Evolutionary conservation across 2,797 vertebrate species (phyloP).

Genomic region (Lepidocolaptes lacrymiger): DNA sequence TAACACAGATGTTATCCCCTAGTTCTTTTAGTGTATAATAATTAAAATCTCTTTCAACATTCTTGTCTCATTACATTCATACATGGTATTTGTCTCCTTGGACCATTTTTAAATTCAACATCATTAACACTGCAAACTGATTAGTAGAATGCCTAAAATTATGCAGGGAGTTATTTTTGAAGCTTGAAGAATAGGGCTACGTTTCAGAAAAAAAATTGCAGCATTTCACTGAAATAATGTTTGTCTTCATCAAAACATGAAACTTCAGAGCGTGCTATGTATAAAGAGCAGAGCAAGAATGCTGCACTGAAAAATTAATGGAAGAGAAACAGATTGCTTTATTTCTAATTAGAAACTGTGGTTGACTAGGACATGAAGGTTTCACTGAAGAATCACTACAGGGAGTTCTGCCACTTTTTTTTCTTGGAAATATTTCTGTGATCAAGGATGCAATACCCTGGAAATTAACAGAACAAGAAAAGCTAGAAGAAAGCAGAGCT

Average conservation of each 20-base stretch:
- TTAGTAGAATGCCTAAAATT: background rate
- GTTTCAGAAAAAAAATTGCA: background rate
- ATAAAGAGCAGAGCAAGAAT: background rate
- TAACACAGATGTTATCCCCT: background rate
- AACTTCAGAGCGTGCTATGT: background rate
- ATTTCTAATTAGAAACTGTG: conserved; percentile 1
- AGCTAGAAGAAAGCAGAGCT: background rate
- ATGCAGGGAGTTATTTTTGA: background rate
- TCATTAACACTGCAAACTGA: background rate
- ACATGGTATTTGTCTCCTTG: background rate
- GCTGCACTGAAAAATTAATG: conserved; percentile 19
- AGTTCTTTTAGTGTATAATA: background rate
- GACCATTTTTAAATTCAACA: background rate
- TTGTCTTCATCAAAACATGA: background rate
- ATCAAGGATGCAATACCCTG: background rate
- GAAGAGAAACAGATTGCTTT: conserved; percentile 9
- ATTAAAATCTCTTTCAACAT: conserved; percentile 30
- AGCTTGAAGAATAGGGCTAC: background rate
- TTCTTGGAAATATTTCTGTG: conserved; percentile 8
- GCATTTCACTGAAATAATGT: background rate
- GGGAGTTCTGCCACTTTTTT: background rate
- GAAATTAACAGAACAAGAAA: background rate
- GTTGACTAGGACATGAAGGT: background rate
- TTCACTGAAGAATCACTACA: conserved; percentile 14
- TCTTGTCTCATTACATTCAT: background rate